Evolutionary conservation across 2,888 invertebrate species (phyloP).

Genomic region (Drosophila sordidapex): DNA sequence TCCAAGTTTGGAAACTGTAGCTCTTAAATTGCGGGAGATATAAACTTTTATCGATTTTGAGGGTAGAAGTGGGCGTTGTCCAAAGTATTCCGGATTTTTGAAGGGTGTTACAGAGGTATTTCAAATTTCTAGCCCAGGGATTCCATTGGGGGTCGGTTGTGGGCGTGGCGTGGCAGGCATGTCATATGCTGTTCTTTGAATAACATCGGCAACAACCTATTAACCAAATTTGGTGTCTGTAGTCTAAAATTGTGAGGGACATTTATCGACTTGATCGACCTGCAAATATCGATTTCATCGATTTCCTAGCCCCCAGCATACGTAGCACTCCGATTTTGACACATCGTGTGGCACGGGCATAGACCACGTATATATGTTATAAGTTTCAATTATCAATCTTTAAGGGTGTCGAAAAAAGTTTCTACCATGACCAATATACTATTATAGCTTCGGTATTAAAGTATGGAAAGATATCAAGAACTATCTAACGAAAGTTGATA

Average conservation of each 20-base stretch:
- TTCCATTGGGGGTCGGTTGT: not conserved
- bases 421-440: not conserved
- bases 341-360: no score
- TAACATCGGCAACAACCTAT: not conserved
- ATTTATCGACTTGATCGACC: not conserved
- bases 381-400: no score
- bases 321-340: not conserved
- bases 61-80: not conserved
- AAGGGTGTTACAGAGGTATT: not conserved
- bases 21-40: not conserved
- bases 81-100: not conserved
- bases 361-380: no score
- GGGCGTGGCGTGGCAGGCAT: not conserved
- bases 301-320: not conserved
- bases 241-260: not conserved
- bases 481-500: no score
- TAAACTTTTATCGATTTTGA: no score
- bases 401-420: no score
- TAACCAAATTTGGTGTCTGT: not conserved
- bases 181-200: not conserved
- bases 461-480: not conserved
- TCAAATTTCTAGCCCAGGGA: not conserved
- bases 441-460: not conserved
- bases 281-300: not conserved
- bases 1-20: not conserved